These are phyloP conservation scores for Paedocypris micromegethes DNA, from an alignment of 2,797 vertebrate species.

Conservation along the genomic window DNA sequence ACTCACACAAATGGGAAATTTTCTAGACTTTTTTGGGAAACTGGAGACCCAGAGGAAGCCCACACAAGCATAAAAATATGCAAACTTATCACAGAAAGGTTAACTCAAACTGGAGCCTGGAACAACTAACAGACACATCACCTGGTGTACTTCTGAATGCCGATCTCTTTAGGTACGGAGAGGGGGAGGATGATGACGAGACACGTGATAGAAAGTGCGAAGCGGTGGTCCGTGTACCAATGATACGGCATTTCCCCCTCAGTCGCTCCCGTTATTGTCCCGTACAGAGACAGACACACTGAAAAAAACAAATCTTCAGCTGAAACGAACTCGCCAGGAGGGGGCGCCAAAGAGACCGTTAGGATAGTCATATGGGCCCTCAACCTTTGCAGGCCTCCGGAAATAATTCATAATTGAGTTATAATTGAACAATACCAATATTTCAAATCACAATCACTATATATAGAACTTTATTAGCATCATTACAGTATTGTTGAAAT, in stretches of 20 bases:
- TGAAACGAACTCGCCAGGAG: too few relatives aligned
- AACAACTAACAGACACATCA: background rate
- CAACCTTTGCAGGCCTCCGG: too few relatives aligned
- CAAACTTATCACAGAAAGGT: background rate
- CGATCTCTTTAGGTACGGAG: conserved; percentile 75
- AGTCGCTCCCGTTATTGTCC: conserved; percentile 57
- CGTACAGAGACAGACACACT: conserved; percentile 66
- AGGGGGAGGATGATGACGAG: conserved; percentile 72
- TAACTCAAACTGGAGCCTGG: background rate
- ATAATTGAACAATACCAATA: too few relatives aligned
- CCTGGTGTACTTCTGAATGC: conserved; percentile 79
- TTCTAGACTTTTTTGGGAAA: too few relatives aligned
- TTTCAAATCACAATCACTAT: too few relatives aligned
- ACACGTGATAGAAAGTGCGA: conserved; percentile 69
- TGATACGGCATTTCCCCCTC: conserved; percentile 53
- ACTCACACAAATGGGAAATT: too few relatives aligned
- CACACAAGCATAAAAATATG: background rate
- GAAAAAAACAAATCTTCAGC: conserved; percentile 22
- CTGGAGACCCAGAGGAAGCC: too few relatives aligned
- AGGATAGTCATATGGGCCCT: too few relatives aligned
- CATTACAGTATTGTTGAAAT: too few relatives aligned
- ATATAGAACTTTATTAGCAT: too few relatives aligned
- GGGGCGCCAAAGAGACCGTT: too few relatives aligned
- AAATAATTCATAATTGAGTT: too few relatives aligned
- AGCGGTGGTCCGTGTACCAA: conserved; percentile 75